These are phyloP conservation scores for Helicolenus hilgendorfi DNA, from an alignment of 2,797 vertebrate species.

Conservation along the genomic window DNA sequence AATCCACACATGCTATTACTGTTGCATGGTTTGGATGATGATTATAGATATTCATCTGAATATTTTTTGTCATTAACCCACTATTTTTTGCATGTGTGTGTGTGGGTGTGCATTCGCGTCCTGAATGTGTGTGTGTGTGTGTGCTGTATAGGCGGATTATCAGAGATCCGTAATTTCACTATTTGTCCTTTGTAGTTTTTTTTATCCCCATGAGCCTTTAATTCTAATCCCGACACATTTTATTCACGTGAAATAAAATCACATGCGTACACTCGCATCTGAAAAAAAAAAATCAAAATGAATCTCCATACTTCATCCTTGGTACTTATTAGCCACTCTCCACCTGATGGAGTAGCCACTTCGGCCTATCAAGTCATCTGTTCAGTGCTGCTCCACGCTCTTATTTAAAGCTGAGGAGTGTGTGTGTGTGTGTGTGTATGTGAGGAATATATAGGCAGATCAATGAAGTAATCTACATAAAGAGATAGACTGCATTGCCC, in stretches of 20 bases:
- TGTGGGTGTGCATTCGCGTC: constrained; percentile 12
- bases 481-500: constrained; percentile 41
- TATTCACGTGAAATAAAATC: constrained; percentile 8
- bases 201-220: background rate
- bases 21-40: constrained; percentile 61
- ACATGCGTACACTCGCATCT: background rate
- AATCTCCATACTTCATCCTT: constrained; percentile 18
- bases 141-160: constrained; percentile 38
- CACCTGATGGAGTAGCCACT: constrained; percentile 28
- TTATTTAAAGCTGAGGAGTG: constrained; percentile 54
- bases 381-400: constrained; percentile 44
- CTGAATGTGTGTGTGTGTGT: constrained; percentile 31
- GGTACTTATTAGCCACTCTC: constrained; percentile 1
- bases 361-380: constrained; percentile 43
- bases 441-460: constrained; percentile 52
- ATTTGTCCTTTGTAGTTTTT: constrained; percentile 34
- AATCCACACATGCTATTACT: constrained; percentile 62
- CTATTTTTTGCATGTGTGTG: constrained; percentile 16
- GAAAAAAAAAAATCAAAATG: background rate
- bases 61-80: background rate
- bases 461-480: constrained; percentile 72
- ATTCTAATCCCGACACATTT: constrained; percentile 11
- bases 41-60: constrained; percentile 7
- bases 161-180: constrained; percentile 43
- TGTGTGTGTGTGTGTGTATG: constrained; percentile 22